Base-by-base conservation (phyloP, 1,140 invertebrate species). In the Drosophila kepulauana region DNA sequence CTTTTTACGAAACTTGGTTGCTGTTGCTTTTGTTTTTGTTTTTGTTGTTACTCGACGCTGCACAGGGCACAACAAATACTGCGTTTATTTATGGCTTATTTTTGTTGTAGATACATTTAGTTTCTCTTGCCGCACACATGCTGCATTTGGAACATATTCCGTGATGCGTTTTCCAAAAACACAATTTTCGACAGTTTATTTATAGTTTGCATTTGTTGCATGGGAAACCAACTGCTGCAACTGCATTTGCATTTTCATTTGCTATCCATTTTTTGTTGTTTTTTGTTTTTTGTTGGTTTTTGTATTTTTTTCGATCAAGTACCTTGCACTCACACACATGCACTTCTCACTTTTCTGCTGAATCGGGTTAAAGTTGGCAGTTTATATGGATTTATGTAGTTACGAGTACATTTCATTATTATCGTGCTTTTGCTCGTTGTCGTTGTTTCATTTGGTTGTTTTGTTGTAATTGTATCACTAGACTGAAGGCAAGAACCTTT, bases 401-500 rank as follows among this genome's bases (percentile, higher is more conserved):
- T 54, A 54, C 28, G 51, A 69, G 66, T 69, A 69, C 49, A 63
- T 64, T 75, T 63, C 30, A 75, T 67, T 59, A 59, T 69, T 57
- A 61, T 59, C 51, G 45, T 46, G 33, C 33, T 68, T 62, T 76
- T 15, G 33, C 46, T 64, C 48, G 30, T 62, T 62, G 64, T 71
- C 35, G 56, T 58, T 79, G 78, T 52, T 57, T 46, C 51, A 65
- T 69, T 33, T 66, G 64, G 25, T 61, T 57, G 52, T 75, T 80
- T 58, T 69, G n/a, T 71, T 84, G 85, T 89, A 89, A 89, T 88
- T 89, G 52, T 85, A 89, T 84, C 81, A 70, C 71, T 62, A 68
- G 58, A 70, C 65, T 65, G 85, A 89, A 89, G 85, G 85, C 75
- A 89, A 89, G 85, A 89, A 88, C 84, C 84, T 82, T 75, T 75